Percentiles rank a stretch among this genome's conserved stretches.
Evolutionary conservation across 2,888 invertebrate species (phyloP).

Genomic region (Eustalomyia histrio): DNA sequence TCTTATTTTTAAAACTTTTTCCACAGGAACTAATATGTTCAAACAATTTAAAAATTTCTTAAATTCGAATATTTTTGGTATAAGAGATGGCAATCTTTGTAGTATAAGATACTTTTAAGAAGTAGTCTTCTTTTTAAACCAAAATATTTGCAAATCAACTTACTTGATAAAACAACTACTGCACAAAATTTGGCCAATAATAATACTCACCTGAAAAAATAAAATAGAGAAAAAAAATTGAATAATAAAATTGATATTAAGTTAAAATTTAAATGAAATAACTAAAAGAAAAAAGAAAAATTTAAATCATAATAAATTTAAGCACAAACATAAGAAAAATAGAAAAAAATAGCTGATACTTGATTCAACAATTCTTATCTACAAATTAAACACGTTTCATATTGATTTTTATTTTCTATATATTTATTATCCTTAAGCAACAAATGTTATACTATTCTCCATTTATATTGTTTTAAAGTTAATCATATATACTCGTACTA

Average conservation of each 20-base stretch:
- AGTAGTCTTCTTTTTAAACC: no score
- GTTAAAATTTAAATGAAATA: not conserved
- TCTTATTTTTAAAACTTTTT: no score
- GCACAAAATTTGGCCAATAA: not conserved
- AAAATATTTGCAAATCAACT: not conserved
- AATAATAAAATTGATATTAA: not conserved
- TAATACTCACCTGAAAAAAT: not conserved
- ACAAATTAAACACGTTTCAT: conserved; percentile 4
- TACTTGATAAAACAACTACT: not conserved
- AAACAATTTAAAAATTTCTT: no score
- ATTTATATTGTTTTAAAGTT: not conserved
- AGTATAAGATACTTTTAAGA: no score
- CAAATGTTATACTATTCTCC: not conserved
- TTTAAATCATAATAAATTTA: no score
- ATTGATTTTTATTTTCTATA: not conserved
- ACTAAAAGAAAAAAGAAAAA: not conserved
- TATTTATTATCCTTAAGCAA: not conserved
- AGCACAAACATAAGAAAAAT: not conserved
- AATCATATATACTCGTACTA: conserved; percentile 3
- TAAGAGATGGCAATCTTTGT: no score
- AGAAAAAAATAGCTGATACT: not conserved
- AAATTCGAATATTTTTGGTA: no score
- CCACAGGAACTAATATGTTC: no score
- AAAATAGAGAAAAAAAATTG: not conserved
- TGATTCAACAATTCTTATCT: not conserved